Base-by-base conservation (phyloP, 2,797 vertebrate species). In the Cryptoblepharus egeriae region DNA sequence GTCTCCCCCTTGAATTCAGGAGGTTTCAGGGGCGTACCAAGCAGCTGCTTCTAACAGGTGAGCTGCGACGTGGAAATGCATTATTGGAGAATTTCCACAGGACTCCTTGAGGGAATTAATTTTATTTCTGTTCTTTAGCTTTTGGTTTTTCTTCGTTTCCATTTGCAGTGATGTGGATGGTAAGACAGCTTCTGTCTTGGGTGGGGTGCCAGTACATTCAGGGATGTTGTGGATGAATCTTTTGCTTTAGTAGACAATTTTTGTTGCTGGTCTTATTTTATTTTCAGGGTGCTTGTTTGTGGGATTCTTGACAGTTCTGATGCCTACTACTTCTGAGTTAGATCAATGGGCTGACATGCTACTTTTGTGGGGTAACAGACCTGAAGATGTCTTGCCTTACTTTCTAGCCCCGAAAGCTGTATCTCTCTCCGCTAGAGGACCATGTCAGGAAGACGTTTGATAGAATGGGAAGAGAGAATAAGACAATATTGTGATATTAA, bases 251-350 rank as follows among this genome's bases (percentile, higher is more conserved):
- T 79, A 68, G 24, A 74, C 24, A 42, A 61, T 79, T 39, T 77
- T 60, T 60, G 55, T 74, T 73, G 35, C 65, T 88, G 88, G 85
- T 89, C 74, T 71, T 42, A 6, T 89, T 57, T 71, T 90, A 87
- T 75, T 88, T 75, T 90, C 90, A 86, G 85, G 80, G 81, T 87
- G 80, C 89, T 89, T 87, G 81, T 87, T 1, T 0, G 75, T 39
- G 78, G 75, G 82, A 83, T 64, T 82, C 76, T 84, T 0, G 0
- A 81, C 77, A 77, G 77, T 88, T 86, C 64, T 15, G 2, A 87
- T 79, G 90, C 79, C 79, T 87, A 77, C 71, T 80, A 15, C 49
- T 52, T 52, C 49, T 52, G 49, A 10, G 64, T 83, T 90, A 89
- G 86, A 85, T 88, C 81, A 75, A 80, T 82, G 55, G 87, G 80